Evolutionary conservation across 2,888 invertebrate species (phyloP).

Genomic region (Pseudanteris insignis): DNA sequence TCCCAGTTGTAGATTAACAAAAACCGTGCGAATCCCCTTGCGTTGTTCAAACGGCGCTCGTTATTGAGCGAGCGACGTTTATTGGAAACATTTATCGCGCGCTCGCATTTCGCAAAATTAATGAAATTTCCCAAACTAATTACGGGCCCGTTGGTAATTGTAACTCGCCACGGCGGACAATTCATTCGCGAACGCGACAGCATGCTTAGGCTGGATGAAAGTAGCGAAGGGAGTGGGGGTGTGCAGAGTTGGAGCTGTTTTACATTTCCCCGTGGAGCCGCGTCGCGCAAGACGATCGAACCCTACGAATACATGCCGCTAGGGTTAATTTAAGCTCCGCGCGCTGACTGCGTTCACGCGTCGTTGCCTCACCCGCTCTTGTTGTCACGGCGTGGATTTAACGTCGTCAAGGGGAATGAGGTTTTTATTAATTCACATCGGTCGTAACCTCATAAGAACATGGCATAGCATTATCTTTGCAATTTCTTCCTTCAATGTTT

Average conservation of each 20-base stretch:
- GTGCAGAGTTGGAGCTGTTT: no score
- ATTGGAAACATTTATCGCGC: constrained; percentile 56
- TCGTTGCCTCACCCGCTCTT: constrained; percentile 27
- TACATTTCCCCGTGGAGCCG: constrained; percentile 47
- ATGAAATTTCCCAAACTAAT: constrained; percentile 65
- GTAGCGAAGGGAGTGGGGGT: no score
- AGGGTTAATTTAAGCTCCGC: constrained; percentile 44
- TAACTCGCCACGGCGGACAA: constrained; percentile 54
- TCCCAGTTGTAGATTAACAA: no score
- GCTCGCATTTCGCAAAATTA: constrained; percentile 55
- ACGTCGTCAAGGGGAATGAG: constrained; percentile 11
- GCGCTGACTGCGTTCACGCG: constrained; percentile 31
- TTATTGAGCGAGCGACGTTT: constrained; percentile 28
- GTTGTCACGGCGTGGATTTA: constrained; percentile 10
- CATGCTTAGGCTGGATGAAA: no score
- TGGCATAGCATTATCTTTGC: no score
- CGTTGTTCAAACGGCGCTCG: constrained; percentile 6
- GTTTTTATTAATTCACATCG: constrained; percentile 31
- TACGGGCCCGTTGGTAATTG: constrained; percentile 60
- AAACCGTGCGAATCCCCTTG: no score
- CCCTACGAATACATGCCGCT: constrained; percentile 25
- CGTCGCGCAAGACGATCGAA: constrained; percentile 27
- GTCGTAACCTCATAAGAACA: constrained; percentile 15
- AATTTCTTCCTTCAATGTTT: no score
- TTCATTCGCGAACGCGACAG: constrained; percentile 22